phyloP scores from a whole-genome alignment of 2,113 vertebrate genomes.

The Cephalophus harveyi region DNA sequence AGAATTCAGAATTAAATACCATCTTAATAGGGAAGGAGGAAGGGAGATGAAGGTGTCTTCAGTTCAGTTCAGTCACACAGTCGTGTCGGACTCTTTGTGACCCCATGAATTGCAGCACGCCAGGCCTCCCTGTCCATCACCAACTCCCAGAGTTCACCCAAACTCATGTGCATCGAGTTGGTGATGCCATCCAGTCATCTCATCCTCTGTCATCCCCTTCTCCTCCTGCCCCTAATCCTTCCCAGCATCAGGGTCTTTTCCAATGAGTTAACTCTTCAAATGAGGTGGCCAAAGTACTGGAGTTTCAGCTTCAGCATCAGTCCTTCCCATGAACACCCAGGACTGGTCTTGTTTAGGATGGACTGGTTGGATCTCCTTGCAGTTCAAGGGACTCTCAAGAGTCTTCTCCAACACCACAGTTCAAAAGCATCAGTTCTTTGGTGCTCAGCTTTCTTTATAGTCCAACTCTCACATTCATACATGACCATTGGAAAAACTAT shows the following conservation, averaged over 20 bases:
- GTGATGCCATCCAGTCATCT: neutral
- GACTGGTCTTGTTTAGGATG: neutral
- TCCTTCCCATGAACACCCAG: neutral
- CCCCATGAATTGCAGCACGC: neutral
- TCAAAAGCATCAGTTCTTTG: neutral
- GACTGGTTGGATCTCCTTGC: neutral
- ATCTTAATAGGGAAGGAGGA: neutral
- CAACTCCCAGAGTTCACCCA: neutral
- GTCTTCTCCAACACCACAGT: neutral
- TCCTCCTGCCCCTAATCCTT: neutral
- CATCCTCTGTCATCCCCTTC: neutral
- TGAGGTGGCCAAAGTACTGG: neutral
- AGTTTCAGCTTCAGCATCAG: neutral
- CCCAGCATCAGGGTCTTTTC: neutral
- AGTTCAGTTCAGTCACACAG: neutral
- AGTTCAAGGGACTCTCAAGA: neutral
- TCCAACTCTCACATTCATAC: neutral
- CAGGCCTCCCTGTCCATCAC: neutral
- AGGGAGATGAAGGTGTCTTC: neutral
- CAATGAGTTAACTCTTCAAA: fast-evolving
- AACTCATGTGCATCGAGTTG: fast-evolving
- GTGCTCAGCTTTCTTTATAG: neutral
- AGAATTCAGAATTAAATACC: neutral
- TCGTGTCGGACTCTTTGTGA: fast-evolving
- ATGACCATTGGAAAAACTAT: neutral